Conservation (phyloP, 2,888 invertebrate genomes). For the Pyrochroa serraticornis region DNA sequence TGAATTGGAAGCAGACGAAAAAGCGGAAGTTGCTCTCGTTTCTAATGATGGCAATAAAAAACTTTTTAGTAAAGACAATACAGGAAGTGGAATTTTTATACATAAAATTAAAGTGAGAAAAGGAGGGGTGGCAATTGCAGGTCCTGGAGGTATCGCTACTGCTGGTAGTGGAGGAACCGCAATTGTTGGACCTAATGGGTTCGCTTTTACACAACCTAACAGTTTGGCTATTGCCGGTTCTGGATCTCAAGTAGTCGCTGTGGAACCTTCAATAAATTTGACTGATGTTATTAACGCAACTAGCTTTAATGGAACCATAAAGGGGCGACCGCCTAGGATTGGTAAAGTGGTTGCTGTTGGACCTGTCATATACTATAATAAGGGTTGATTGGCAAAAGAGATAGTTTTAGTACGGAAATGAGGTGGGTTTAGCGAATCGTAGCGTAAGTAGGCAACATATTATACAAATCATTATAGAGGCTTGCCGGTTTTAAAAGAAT, state of each 20-base stretch:
- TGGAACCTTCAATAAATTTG: conserved; percentile 68
- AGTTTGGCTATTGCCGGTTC: conserved; percentile 79
- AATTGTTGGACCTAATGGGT: conserved; percentile 79
- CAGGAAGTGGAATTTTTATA: conserved; percentile 71
- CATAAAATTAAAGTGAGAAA: conserved; percentile 72
- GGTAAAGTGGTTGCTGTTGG: conserved; percentile 76
- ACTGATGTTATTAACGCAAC: conserved; percentile 59
- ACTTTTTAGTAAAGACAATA: conserved; percentile 52
- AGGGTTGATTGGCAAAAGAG: conserved; percentile 36
- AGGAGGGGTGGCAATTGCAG: conserved; percentile 81
- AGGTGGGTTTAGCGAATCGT: no score
- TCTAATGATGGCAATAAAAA: conserved; percentile 48
- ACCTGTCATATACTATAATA: conserved; percentile 72
- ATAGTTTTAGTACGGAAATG: no score
- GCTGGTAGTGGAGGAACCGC: conserved; percentile 81
- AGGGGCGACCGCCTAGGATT: conserved; percentile 60
- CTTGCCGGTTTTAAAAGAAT: no score
- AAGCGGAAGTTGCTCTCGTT: conserved; percentile 42
- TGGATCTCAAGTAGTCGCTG: conserved; percentile 72
- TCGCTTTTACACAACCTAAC: conserved; percentile 76
- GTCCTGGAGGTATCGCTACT: conserved; percentile 81
- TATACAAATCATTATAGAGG: no score
- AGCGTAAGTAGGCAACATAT: no score
- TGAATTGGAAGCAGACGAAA: conserved; percentile 42
- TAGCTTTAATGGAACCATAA: conserved; percentile 48